Evolutionary conservation across 2,113 vertebrate species (phyloP).

Genomic region (Chaetodon trifascialis): DNA sequence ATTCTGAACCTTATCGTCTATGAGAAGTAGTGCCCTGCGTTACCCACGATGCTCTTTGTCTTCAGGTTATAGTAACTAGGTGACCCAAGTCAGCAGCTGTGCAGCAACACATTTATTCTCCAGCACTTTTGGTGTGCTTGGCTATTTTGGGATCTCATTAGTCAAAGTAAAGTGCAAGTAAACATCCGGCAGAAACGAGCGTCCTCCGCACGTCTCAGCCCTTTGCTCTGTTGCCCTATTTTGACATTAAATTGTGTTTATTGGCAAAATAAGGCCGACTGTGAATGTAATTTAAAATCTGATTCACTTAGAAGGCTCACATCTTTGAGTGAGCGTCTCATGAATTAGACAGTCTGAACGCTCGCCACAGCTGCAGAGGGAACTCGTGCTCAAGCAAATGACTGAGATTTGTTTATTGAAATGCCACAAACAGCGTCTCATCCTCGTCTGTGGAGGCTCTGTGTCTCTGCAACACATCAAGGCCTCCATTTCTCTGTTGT

Average conservation of each 20-base stretch:
- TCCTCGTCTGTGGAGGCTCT: slow-evolving; percentile 8
- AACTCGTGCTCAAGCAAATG: slow-evolving; percentile 8
- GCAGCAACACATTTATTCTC: slow-evolving; percentile 5
- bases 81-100: slow-evolving; percentile 27
- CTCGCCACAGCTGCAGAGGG: not conserved
- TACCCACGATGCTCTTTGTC: not conserved
- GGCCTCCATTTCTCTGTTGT: slow-evolving; percentile 6
- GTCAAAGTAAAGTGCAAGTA: slow-evolving; percentile 18
- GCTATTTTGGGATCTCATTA: slow-evolving; percentile 44
- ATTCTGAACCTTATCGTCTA: not conserved
- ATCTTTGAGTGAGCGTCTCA: not conserved
- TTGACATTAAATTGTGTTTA: slow-evolving; percentile 42
- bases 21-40: not conserved
- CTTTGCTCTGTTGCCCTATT: slow-evolving; percentile 5
- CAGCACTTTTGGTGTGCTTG: not conserved
- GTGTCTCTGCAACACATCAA: not conserved
- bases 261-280: slow-evolving; percentile 45
- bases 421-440: slow-evolving; percentile 3
- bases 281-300: slow-evolving; percentile 44
- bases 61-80: slow-evolving; percentile 15
- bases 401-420: slow-evolving; percentile 26
- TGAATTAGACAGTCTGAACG: not conserved
- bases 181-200: slow-evolving; percentile 30
- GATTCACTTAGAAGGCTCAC: not conserved
- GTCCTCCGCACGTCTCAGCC: not conserved